phyloP scores from a whole-genome alignment of 2,113 vertebrate species.

The Dermatemys mawii region DNA sequence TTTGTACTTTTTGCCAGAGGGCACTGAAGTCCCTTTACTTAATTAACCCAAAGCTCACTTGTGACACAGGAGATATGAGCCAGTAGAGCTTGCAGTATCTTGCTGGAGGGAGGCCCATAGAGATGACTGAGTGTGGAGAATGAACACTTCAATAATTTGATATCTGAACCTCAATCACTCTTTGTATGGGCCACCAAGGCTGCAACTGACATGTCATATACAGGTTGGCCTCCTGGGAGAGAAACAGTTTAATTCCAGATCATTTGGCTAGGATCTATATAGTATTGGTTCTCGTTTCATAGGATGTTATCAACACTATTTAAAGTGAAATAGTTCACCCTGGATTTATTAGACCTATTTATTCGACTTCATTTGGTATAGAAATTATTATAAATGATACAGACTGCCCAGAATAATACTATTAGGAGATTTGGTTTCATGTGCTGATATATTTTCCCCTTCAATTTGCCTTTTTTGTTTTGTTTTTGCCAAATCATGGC shows the following conservation, averaged over 20 bases:
- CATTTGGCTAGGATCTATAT: background rate
- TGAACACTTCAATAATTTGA: background rate
- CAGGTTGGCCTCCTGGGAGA: background rate
- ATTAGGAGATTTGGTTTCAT: background rate
- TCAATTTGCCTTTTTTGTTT: background rate
- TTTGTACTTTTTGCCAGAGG: background rate
- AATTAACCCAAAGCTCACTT: background rate
- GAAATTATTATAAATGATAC: background rate
- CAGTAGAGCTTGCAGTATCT: background rate
- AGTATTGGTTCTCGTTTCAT: background rate
- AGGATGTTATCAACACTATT: rapidly evolving
- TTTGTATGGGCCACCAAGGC: background rate
- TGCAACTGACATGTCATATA: background rate
- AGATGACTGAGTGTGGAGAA: background rate
- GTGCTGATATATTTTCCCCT: background rate
- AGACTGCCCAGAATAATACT: background rate
- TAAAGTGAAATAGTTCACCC: background rate
- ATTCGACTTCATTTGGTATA: background rate
- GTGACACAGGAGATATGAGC: rapidly evolving
- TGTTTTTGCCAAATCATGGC: background rate
- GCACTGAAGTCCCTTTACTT: background rate
- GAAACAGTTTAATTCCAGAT: background rate
- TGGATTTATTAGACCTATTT: background rate
- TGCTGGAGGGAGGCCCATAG: background rate
- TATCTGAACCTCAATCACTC: background rate